Conservation (phyloP, 2,888 invertebrate species). For the Idaea aversata region DNA sequence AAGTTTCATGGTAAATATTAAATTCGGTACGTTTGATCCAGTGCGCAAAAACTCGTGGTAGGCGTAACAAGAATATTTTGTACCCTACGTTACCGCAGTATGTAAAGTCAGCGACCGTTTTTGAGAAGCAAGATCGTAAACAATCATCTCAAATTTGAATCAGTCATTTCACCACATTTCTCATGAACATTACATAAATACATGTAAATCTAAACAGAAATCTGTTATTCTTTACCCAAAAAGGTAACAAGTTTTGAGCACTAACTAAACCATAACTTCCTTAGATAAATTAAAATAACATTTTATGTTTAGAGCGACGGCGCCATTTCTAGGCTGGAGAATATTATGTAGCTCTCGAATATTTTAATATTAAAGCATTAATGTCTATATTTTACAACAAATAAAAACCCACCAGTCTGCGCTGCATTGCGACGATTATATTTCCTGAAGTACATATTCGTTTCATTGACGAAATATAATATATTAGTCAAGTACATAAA, state of each 20-base stretch:
- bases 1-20: no score
- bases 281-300: slow-evolving; percentile 21
- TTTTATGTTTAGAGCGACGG: not conserved
- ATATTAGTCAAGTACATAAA: not conserved
- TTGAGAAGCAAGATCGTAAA: no score
- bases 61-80: no score
- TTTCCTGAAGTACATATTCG: not conserved
- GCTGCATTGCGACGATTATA: not conserved
- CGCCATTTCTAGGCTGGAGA: not conserved
- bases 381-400: not conserved
- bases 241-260: slow-evolving; percentile 20
- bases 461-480: not conserved
- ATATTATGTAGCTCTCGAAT: not conserved
- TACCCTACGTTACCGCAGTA: no score
- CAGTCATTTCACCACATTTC: no score
- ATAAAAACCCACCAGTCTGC: not conserved
- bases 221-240: slow-evolving; percentile 10
- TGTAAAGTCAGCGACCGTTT: no score
- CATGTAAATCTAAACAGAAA: slow-evolving; percentile 10
- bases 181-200: no score
- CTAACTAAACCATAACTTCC: slow-evolving; percentile 18
- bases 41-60: no score
- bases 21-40: no score
- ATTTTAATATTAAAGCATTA: not conserved
- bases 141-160: no score